Conservation (phyloP, 2,888 invertebrate species). For the Fragum sueziense region DNA sequence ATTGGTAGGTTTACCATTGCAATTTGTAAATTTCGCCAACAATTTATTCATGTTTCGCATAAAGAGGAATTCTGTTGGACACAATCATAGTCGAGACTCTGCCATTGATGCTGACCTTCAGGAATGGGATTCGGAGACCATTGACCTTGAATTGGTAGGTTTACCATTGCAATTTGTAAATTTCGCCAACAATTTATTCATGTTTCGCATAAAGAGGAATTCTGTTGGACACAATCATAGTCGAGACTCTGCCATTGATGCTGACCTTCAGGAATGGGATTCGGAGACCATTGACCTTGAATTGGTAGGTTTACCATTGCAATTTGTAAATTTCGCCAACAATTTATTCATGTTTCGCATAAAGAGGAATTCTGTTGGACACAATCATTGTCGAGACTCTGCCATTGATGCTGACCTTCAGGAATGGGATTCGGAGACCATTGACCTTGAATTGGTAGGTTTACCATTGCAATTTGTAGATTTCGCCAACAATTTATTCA, state of each 20-base stretch:
- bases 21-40: no score
- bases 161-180: neutral
- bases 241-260: slow-evolving; percentile 88
- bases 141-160: slow-evolving; percentile 88
- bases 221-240: slow-evolving; percentile 85
- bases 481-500: no score
- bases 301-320: slow-evolving; percentile 81
- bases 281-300: slow-evolving; percentile 91
- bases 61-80: slow-evolving; percentile 83
- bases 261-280: slow-evolving; percentile 91
- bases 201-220: no score
- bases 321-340: no score
- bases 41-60: no score
- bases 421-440: slow-evolving; percentile 91
- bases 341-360: no score
- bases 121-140: slow-evolving; percentile 91
- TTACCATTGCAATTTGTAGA: neutral
- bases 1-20: slow-evolving; percentile 81
- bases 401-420: slow-evolving; percentile 89
- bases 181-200: no score
- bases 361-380: slow-evolving; percentile 83
- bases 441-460: slow-evolving; percentile 88
- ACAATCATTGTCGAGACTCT: slow-evolving; percentile 87
- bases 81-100: slow-evolving; percentile 87
- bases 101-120: slow-evolving; percentile 89